Percentiles rank a stretch among this genome's conserved stretches.
Conservation (phyloP, 2,888 invertebrate species). For the Ormyrus thymus region DNA sequence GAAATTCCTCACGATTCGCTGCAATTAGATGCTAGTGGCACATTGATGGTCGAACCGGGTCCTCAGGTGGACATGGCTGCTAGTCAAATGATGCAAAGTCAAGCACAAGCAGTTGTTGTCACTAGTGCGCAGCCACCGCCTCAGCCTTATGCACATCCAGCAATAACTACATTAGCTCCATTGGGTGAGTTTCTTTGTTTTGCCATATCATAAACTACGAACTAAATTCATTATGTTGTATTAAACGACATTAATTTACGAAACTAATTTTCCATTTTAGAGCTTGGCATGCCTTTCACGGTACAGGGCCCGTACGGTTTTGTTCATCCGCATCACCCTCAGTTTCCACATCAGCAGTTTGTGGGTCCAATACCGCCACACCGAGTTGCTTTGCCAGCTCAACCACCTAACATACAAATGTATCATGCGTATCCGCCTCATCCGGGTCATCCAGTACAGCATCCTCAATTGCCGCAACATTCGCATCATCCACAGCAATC, state of each 20-base stretch:
- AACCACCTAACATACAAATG: slow-evolving; percentile 76
- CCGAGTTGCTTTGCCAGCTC: slow-evolving; percentile 75
- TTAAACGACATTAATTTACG: not conserved
- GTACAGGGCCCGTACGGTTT: slow-evolving; percentile 81
- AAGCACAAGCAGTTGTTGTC: slow-evolving; percentile 76
- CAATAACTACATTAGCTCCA: slow-evolving; percentile 79
- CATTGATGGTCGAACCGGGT: slow-evolving; percentile 76
- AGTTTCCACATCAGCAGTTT: slow-evolving; percentile 72
- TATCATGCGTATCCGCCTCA: slow-evolving; percentile 74
- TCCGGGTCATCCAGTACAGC: slow-evolving; percentile 69
- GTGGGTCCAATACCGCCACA: slow-evolving; percentile 77
- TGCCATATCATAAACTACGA: not conserved
- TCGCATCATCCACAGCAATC: slow-evolving; percentile 72
- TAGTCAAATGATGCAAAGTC: slow-evolving; percentile 72
- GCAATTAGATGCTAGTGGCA: slow-evolving; percentile 78
- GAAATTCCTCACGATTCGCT: slow-evolving; percentile 78
- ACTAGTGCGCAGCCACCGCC: slow-evolving; percentile 76
- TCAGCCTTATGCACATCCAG: slow-evolving; percentile 78
- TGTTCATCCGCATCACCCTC: slow-evolving; percentile 79
- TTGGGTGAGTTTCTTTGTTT: slow-evolving; percentile 72
- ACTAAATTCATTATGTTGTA: not conserved
- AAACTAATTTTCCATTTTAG: slow-evolving; percentile 57
- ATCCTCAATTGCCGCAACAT: slow-evolving; percentile 73
- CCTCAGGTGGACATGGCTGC: slow-evolving; percentile 69
- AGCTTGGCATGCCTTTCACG: slow-evolving; percentile 78